Conservation (phyloP, 2,888 invertebrate species). For the Sarcophaga subvicina region DNA sequence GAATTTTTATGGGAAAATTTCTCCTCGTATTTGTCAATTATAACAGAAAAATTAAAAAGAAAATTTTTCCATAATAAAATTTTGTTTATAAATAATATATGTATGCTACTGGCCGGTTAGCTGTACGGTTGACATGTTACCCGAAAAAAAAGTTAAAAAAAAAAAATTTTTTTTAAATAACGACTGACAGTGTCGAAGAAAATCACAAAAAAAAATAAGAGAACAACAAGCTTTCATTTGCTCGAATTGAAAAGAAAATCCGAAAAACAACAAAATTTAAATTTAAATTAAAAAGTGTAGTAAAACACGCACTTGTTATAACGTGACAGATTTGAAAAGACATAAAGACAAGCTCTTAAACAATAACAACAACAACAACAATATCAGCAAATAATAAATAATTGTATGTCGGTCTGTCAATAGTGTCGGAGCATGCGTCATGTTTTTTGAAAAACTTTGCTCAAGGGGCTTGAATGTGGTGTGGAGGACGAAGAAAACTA, state of each 20-base stretch:
- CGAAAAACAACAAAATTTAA: slow-evolving; percentile 22
- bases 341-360: slow-evolving; percentile 41
- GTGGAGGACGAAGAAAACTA: slow-evolving; percentile 11
- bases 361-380: slow-evolving; percentile 14
- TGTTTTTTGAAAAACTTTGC: slow-evolving; percentile 45
- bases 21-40: slow-evolving; percentile 60
- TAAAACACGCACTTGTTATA: slow-evolving; percentile 67
- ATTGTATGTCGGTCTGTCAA: slow-evolving; percentile 58
- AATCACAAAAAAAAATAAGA: slow-evolving; percentile 6
- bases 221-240: slow-evolving; percentile 45
- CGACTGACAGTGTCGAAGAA: not conserved
- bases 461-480: not conserved
- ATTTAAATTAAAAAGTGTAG: slow-evolving; percentile 51
- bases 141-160: slow-evolving; percentile 15
- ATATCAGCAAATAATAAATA: slow-evolving; percentile 33
- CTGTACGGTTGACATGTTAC: slow-evolving; percentile 31
- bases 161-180: not conserved
- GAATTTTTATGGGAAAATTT: slow-evolving; percentile 51
- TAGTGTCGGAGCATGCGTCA: slow-evolving; percentile 57
- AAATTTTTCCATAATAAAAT: slow-evolving; percentile 54
- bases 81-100: slow-evolving; percentile 45
- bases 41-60: slow-evolving; percentile 18
- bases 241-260: slow-evolving; percentile 29
- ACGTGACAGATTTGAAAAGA: slow-evolving; percentile 60
- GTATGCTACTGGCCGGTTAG: not conserved